Conservation (phyloP, 2,113 vertebrate species). For the Petrocephalus zakoni region DNA sequence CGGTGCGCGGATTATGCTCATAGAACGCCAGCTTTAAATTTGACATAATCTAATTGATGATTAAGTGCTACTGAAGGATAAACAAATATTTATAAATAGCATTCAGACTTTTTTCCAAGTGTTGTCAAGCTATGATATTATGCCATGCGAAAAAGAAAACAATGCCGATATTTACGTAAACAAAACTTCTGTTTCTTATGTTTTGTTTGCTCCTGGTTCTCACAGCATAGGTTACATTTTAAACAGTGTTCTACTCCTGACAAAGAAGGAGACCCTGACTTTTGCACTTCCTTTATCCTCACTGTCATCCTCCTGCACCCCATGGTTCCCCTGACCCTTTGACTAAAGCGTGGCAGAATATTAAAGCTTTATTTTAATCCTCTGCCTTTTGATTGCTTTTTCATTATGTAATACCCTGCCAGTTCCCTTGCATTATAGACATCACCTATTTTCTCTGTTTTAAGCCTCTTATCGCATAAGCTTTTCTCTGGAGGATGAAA, state of each 20-base stretch:
- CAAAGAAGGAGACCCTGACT: constrained; percentile 10
- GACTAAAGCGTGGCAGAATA: constrained; percentile 43
- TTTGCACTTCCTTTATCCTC: constrained; percentile 15
- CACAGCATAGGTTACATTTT: not conserved
- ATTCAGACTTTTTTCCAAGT: not conserved
- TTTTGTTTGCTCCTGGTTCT: constrained; percentile 13
- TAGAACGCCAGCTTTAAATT: constrained; percentile 56
- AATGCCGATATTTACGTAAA: not conserved
- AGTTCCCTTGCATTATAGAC: constrained; percentile 46
- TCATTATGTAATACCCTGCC: constrained; percentile 54
- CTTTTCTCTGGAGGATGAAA: constrained; percentile 54
- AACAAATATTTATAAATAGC: constrained; percentile 40
- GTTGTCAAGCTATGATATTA: not conserved
- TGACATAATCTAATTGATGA: constrained; percentile 55
- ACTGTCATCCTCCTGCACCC: constrained; percentile 10
- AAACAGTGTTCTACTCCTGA: not conserved
- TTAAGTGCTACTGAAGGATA: constrained; percentile 43
- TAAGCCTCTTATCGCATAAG: constrained; percentile 67
- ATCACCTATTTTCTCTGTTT: constrained; percentile 50
- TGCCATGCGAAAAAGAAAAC: not conserved
- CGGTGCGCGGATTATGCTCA: constrained; percentile 23
- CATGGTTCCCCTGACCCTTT: constrained; percentile 16
- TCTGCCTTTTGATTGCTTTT: constrained; percentile 51
- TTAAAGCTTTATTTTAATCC: constrained; percentile 62
- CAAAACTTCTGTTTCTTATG: not conserved